phyloP scores from a whole-genome alignment of 2,797 vertebrate species.

The Tangara arthus region DNA sequence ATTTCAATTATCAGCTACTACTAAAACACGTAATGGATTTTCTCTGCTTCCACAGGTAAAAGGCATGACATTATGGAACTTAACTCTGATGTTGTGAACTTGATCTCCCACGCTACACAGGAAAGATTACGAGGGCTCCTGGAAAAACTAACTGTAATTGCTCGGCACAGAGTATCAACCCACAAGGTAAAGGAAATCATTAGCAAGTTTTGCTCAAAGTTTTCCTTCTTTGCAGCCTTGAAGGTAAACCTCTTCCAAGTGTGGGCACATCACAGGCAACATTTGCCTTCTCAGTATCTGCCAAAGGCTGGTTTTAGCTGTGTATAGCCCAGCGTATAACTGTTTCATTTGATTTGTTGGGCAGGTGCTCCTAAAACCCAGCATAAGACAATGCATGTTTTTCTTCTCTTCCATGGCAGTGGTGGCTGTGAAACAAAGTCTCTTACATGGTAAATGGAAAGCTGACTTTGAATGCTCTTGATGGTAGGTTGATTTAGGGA shows the following conservation, averaged over 20 bases:
- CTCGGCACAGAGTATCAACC: constrained; percentile 82
- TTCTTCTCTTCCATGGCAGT: not conserved
- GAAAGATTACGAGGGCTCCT: constrained; percentile 87
- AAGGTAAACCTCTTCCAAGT: not conserved
- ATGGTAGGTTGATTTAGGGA: not conserved
- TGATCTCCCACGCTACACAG: constrained; percentile 92
- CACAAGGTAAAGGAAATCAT: constrained; percentile 82
- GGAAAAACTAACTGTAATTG: constrained; percentile 85
- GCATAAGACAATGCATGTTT: not conserved
- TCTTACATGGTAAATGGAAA: not conserved
- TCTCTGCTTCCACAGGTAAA: constrained; percentile 89
- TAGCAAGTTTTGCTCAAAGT: constrained; percentile 31
- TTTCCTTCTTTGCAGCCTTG: constrained; percentile 17
- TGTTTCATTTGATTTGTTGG: not conserved
- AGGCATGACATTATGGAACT: constrained; percentile 87
- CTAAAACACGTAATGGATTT: constrained; percentile 96
- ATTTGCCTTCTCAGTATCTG: not conserved
- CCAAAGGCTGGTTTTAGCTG: not conserved
- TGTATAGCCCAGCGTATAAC: not conserved
- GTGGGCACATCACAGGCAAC: not conserved
- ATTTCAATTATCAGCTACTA: constrained; percentile 90
- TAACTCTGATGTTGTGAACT: constrained; percentile 86
- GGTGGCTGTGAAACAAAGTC: not conserved
- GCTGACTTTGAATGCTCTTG: not conserved
- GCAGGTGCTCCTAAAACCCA: not conserved